Evolutionary conservation across 2,888 invertebrate species (phyloP).

Genomic region (Bellardia pandia): DNA sequence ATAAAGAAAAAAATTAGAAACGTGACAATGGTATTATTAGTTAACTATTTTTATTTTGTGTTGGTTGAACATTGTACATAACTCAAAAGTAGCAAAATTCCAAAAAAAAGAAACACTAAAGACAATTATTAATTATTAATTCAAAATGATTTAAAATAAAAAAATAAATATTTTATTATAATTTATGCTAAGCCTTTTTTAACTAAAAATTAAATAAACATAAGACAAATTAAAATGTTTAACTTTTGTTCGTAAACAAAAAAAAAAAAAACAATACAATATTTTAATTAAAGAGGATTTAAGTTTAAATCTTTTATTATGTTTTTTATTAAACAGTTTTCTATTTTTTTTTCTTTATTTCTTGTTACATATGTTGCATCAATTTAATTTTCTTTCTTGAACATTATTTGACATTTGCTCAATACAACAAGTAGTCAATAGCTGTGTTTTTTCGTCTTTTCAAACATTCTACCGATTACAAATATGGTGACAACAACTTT

Average conservation of each 20-base stretch:
- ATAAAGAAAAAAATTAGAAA: slow-evolving; percentile 53
- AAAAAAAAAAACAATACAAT: not conserved
- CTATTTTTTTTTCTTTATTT: not conserved
- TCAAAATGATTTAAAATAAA: slow-evolving; percentile 8
- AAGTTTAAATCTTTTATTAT: not conserved
- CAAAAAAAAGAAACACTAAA: not conserved
- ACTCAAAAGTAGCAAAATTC: not conserved
- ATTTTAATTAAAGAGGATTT: not conserved
- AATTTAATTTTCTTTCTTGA: slow-evolving; percentile 27
- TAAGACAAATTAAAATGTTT: not conserved
- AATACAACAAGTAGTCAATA: slow-evolving; percentile 19
- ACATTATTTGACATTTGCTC: slow-evolving; percentile 45
- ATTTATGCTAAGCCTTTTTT: not conserved
- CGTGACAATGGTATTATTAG: slow-evolving; percentile 69
- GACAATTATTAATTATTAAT: not conserved
- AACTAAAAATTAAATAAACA: not conserved
- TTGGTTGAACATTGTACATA: not conserved
- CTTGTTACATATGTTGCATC: not conserved
- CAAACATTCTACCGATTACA: slow-evolving; percentile 49
- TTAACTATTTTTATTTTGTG: slow-evolving; percentile 51
- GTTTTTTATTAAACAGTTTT: not conserved
- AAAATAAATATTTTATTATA: not conserved
- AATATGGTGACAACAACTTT: slow-evolving; percentile 74
- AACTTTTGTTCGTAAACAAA: not conserved
- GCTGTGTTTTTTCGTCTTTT: not conserved